Conservation (phyloP, 1,140 invertebrate species). For the Anastrepha ludens region DNA sequence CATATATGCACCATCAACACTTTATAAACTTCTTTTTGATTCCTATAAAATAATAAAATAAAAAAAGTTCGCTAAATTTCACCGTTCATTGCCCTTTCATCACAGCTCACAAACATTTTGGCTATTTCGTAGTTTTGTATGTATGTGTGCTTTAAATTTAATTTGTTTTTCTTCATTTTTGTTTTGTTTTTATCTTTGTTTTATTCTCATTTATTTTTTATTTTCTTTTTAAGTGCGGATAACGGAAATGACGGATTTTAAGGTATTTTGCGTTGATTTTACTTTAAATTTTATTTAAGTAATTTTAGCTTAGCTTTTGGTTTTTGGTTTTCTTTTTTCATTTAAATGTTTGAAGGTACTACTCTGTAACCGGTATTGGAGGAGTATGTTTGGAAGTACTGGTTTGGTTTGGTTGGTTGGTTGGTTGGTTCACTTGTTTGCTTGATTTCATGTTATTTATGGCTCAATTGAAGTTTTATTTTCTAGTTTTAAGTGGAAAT, state of each 20-base stretch:
- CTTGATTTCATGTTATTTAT: background rate
- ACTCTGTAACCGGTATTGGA: slow-evolving; percentile 44
- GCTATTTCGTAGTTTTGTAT: slow-evolving; percentile 39
- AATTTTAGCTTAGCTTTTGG: slow-evolving; percentile 39
- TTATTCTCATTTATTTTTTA: background rate
- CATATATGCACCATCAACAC: too few species aligned
- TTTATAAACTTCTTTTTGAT: too few species aligned
- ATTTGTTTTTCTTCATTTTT: background rate
- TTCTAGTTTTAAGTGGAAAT: background rate
- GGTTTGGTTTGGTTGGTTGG: slow-evolving; percentile 37
- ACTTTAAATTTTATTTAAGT: slow-evolving; percentile 21
- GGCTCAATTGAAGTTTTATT: background rate
- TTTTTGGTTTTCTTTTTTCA: background rate
- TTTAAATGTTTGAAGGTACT: slow-evolving; percentile 45
- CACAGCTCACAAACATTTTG: background rate
- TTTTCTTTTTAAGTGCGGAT: background rate
- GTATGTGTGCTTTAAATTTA: slow-evolving; percentile 10
- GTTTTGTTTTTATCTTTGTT: background rate
- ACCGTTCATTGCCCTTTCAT: background rate
- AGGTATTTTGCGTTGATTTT: slow-evolving; percentile 38
- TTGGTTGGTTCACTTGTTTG: slow-evolving; percentile 21
- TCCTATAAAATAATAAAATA: too few species aligned
- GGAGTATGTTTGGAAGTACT: slow-evolving; percentile 49
- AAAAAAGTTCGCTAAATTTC: background rate
- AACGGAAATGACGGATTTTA: slow-evolving; percentile 42